phyloP scores from a whole-genome alignment of 64 coral and sea anemone species.

The Astreopora myriophthalma region DNA sequence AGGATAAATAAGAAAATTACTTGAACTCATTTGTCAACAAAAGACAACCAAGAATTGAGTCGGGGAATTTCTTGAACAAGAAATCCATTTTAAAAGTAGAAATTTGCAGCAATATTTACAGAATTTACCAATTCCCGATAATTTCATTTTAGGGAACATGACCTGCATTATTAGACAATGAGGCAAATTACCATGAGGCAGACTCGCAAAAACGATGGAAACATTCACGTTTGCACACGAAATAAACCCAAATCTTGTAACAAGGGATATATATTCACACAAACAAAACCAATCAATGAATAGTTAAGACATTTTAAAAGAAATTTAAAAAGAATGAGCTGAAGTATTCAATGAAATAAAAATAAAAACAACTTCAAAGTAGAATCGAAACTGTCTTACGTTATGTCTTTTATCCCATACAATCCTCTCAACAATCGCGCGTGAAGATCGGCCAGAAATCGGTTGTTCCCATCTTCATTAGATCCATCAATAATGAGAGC shows the following conservation, averaged over 20 bases:
- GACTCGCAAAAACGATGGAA: neutral
- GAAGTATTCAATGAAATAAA: slow-evolving; percentile 26
- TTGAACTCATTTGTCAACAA: slow-evolving; percentile 37
- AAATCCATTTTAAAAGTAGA: neutral
- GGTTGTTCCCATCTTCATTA: slow-evolving; percentile 77
- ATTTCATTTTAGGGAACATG: slow-evolving; percentile 23
- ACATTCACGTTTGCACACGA: slow-evolving; percentile 52
- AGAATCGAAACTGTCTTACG: slow-evolving; percentile 74
- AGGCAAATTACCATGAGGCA: slow-evolving; percentile 47
- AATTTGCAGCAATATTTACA: slow-evolving; percentile 34
- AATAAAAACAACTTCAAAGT: slow-evolving; percentile 37
- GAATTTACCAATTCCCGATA: slow-evolving; percentile 9
- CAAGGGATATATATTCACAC: slow-evolving; percentile 24
- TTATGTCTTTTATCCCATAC: slow-evolving; percentile 92
- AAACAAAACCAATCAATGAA: slow-evolving; percentile 48
- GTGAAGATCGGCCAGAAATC: slow-evolving; percentile 96
- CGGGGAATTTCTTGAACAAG: neutral
- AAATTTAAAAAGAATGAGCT: slow-evolving; percentile 17
- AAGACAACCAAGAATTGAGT: neutral
- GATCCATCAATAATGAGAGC: slow-evolving; percentile 94
- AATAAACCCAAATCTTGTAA: slow-evolving; percentile 31
- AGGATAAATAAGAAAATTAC: slow-evolving; percentile 32
- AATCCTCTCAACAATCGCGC: slow-evolving; percentile 86
- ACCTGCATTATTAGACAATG: slow-evolving; percentile 7
- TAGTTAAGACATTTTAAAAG: slow-evolving; percentile 36